Conservation (phyloP, 1,140 invertebrate genomes). For the Drosophila suzukii region DNA sequence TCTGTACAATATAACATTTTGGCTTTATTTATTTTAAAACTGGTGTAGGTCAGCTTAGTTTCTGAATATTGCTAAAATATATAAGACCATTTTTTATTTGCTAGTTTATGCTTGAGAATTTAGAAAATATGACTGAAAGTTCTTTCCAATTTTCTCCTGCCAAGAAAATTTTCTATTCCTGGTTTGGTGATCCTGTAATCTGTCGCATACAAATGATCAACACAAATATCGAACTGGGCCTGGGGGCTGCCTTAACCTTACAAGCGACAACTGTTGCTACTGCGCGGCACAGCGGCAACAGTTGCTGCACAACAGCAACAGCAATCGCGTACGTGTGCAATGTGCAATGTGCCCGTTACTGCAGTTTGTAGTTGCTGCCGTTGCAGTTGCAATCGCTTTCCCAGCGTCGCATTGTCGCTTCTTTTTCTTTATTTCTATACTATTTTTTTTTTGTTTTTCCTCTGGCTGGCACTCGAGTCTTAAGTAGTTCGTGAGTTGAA, state of each 20-base stretch:
- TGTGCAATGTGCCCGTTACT: slow-evolving; percentile 63
- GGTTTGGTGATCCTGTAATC: slow-evolving; percentile 38
- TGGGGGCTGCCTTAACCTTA: slow-evolving; percentile 45
- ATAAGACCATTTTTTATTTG: too few species aligned
- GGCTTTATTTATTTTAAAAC: too few species aligned
- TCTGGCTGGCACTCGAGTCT: slow-evolving; percentile 57
- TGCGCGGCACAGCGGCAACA: slow-evolving; percentile 48
- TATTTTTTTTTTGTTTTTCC: slow-evolving; percentile 24
- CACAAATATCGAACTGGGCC: slow-evolving; percentile 68
- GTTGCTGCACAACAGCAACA: slow-evolving; percentile 26
- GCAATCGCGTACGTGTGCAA: slow-evolving; percentile 70
- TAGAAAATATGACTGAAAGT: background rate
- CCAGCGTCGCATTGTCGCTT: slow-evolving; percentile 71
- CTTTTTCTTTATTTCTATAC: slow-evolving; percentile 37
- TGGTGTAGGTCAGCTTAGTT: too few species aligned
- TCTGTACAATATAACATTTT: too few species aligned
- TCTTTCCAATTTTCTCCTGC: background rate
- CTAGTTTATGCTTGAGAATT: too few species aligned
- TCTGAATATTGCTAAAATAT: too few species aligned
- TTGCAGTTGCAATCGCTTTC: slow-evolving; percentile 62
- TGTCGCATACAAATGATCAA: slow-evolving; percentile 81
- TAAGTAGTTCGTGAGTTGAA: slow-evolving; percentile 84
- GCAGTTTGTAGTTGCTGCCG: slow-evolving; percentile 32
- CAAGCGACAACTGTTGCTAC: slow-evolving; percentile 63
- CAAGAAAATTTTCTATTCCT: slow-evolving; percentile 49